A percentile compares a stretch with the other conserved stretches of the same genome.
These are phyloP conservation scores for Neotoma lepida DNA, from an alignment of 2,113 vertebrate genomes.

Conservation along the genomic window DNA sequence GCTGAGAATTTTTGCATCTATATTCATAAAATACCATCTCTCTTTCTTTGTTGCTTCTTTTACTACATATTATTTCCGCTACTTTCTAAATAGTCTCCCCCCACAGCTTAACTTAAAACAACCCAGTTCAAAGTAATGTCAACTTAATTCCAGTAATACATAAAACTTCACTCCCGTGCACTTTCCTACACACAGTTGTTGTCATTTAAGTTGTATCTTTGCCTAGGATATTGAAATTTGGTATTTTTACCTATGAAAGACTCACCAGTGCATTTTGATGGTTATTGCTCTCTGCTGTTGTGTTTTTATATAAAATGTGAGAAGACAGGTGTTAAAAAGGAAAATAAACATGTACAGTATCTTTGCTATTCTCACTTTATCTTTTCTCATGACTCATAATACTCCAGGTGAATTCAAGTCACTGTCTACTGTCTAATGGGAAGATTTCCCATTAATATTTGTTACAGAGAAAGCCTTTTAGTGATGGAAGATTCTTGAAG, in stretches of 20 bases:
- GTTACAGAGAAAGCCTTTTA: background rate
- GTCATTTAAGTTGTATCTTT: background rate
- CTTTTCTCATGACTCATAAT: background rate
- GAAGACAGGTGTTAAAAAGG: background rate
- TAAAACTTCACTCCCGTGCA: background rate
- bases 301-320: constrained; percentile 51
- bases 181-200: background rate
- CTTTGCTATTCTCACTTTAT: background rate
- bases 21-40: background rate
- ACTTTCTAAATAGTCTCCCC: background rate
- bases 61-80: background rate
- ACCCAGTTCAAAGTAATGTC: background rate
- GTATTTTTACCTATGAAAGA: background rate
- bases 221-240: background rate
- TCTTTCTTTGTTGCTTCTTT: background rate
- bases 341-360: background rate
- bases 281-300: constrained; percentile 7
- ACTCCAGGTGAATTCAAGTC: background rate
- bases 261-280: background rate
- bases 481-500: background rate
- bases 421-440: background rate
- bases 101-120: background rate
- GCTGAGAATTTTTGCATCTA: background rate
- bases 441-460: background rate
- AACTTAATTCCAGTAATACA: background rate